Percentiles rank a stretch among this genome's conserved stretches.
These are phyloP conservation scores for Clamator glandarius DNA, from an alignment of 2,797 vertebrate genomes.

Conservation along the genomic window DNA sequence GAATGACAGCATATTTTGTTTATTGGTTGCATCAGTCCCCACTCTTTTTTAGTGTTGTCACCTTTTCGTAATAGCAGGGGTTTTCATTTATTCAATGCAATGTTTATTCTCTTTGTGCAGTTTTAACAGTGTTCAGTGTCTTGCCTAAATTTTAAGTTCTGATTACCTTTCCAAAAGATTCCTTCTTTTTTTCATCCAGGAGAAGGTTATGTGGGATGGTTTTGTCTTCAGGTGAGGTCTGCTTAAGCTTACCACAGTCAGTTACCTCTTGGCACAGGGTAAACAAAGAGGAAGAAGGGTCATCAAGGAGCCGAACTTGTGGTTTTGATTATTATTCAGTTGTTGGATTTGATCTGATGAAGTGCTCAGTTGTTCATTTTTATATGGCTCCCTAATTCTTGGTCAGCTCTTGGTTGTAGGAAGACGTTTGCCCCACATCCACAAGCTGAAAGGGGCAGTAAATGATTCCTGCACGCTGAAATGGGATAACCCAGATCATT, in stretches of 20 bases:
- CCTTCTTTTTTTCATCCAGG: background rate
- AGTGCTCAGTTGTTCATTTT: background rate
- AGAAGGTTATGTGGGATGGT: background rate
- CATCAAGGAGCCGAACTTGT: background rate
- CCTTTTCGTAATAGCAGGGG: background rate
- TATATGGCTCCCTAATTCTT: background rate
- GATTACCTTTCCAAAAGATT: background rate
- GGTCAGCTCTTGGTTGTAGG: background rate
- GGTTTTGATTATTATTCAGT: background rate
- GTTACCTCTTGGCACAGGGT: background rate
- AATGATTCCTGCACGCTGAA: background rate
- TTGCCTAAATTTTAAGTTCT: background rate
- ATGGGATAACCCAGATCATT: background rate
- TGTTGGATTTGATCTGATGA: background rate
- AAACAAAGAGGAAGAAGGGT: background rate
- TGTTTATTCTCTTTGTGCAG: background rate
- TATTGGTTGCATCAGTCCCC: background rate
- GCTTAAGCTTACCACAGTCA: background rate
- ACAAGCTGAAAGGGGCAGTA: background rate
- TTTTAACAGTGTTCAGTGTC: background rate
- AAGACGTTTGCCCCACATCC: background rate
- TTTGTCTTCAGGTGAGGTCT: background rate
- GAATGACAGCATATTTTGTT: background rate
- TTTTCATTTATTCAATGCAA: background rate
- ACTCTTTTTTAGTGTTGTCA: background rate